Evolutionary conservation across 2,113 vertebrate genomes (phyloP).

Genomic region (Jaculus jaculus): DNA sequence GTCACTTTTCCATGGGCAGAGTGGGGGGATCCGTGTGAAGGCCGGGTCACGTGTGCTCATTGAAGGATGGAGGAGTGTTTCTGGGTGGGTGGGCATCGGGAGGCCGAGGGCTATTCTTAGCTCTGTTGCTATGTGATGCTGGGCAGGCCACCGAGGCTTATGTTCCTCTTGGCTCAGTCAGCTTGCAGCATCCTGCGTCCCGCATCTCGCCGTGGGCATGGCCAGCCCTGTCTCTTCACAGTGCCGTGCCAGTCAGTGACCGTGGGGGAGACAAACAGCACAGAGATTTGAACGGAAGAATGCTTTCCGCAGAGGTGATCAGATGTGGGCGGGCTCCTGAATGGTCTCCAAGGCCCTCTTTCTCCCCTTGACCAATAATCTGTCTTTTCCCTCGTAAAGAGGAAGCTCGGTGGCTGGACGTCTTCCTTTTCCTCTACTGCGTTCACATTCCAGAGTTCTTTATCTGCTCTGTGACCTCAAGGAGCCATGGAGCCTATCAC

Average conservation of each 20-base stretch:
- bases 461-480: background rate
- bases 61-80: background rate
- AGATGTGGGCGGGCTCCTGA: background rate
- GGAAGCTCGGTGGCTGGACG: background rate
- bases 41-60: background rate
- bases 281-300: background rate
- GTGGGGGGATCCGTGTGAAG: background rate
- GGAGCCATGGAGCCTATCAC: background rate
- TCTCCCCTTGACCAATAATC: too few relatives aligned
- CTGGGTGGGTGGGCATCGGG: background rate
- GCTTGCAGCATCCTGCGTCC: background rate
- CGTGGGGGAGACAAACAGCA: background rate
- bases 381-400: background rate
- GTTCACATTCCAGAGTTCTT: background rate
- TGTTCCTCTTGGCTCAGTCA: background rate
- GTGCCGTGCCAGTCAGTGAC: background rate
- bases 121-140: constrained; percentile 2
- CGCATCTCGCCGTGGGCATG: background rate
- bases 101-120: background rate
- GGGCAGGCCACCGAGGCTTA: background rate
- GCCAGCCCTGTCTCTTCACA: background rate
- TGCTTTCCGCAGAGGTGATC: background rate
- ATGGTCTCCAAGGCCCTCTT: background rate
- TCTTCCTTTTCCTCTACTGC: background rate
- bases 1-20: background rate